These are phyloP conservation scores for Meganola albula DNA, from an alignment of 2,888 invertebrate species.

Conservation along the genomic window DNA sequence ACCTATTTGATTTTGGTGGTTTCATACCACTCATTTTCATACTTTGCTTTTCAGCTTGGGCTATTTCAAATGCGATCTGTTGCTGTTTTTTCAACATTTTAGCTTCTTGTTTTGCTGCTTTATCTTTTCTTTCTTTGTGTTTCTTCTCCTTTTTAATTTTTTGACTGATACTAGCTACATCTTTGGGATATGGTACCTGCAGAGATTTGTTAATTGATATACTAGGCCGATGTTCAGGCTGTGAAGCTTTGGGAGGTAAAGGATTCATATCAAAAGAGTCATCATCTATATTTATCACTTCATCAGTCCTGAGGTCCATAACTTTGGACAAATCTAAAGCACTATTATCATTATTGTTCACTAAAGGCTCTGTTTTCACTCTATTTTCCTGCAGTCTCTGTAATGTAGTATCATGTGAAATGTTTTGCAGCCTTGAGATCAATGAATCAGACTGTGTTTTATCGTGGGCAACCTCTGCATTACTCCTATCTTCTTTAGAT, in stretches of 20 bases:
- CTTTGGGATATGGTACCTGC: conserved; percentile 69
- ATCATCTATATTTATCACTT: conserved; percentile 71
- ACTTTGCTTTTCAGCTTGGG: conserved; percentile 56
- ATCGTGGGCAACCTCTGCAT: conserved; percentile 60
- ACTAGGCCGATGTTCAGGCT: conserved; percentile 47
- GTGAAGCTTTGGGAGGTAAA: conserved; percentile 36
- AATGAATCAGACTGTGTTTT: conserved; percentile 58
- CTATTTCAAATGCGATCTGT: conserved; percentile 57
- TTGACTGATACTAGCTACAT: conserved; percentile 73
- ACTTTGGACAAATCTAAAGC: conserved; percentile 71
- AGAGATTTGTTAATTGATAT: conserved; percentile 66
- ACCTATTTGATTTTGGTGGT: conserved; percentile 56
- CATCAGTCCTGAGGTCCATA: conserved; percentile 69
- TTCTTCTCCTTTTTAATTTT: conserved; percentile 79
- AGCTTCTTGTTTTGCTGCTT: conserved; percentile 64
- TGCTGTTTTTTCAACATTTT: conserved; percentile 68
- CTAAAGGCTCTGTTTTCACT: conserved; percentile 56
- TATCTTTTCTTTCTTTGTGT: conserved; percentile 73
- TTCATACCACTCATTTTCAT: conserved; percentile 52
- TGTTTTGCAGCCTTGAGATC: conserved; percentile 68
- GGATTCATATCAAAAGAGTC: conserved; percentile 61
- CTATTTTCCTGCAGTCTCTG: conserved; percentile 48
- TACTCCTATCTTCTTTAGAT: conserved; percentile 79
- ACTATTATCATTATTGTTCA: conserved; percentile 73
- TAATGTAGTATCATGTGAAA: conserved; percentile 44